phyloP scores from a whole-genome alignment of 2,113 vertebrate genomes.

The Potamarius usumacintae region DNA sequence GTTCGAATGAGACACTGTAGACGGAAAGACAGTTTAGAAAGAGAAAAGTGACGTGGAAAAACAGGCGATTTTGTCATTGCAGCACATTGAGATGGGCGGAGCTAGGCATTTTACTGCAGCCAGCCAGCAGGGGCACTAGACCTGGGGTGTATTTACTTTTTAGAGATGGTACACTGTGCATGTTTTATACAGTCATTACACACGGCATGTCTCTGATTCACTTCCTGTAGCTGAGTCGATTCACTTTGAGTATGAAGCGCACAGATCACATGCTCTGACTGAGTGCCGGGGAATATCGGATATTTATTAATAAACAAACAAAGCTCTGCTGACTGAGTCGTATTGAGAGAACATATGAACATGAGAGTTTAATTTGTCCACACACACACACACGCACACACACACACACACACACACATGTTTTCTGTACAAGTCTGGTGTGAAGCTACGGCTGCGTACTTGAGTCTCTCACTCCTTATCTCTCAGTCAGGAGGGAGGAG shows the following conservation, averaged over 20 bases:
- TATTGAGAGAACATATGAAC: conserved; percentile 56
- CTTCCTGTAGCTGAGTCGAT: neutral
- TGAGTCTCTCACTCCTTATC: conserved; percentile 57
- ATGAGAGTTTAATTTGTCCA: conserved; percentile 72
- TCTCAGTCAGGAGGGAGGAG: conserved; percentile 58
- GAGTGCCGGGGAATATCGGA: neutral
- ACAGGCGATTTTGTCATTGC: too few species aligned
- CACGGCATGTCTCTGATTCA: neutral
- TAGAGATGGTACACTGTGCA: too few species aligned
- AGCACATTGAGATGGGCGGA: too few species aligned
- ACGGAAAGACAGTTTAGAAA: too few species aligned
- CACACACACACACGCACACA: neutral
- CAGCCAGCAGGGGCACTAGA: too few species aligned
- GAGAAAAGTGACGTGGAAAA: too few species aligned
- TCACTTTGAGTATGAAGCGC: neutral
- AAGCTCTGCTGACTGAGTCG: neutral
- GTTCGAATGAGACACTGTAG: too few species aligned
- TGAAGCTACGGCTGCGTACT: neutral
- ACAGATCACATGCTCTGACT: neutral
- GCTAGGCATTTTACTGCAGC: too few species aligned
- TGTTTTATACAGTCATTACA: too few species aligned
- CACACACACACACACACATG: neutral
- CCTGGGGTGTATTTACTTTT: too few species aligned
- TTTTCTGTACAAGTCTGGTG: conserved; percentile 41
- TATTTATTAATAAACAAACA: neutral